phyloP scores from a whole-genome alignment of 1,140 invertebrate genomes.

The Tetramorium simillimum region DNA sequence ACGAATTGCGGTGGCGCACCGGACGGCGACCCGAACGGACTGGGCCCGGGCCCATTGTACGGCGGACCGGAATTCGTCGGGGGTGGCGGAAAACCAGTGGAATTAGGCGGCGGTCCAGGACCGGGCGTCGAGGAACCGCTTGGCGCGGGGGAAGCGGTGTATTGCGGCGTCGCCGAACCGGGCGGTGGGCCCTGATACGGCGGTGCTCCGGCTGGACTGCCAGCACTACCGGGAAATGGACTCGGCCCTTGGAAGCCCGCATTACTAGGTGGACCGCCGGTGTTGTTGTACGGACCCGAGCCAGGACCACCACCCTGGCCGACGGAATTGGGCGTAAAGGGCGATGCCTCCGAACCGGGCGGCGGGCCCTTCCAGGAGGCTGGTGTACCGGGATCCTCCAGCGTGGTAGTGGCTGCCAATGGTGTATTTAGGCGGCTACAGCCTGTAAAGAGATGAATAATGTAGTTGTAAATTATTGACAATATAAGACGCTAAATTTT shows the following conservation, averaged over 20 bases:
- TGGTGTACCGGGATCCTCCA: conserved; percentile 89
- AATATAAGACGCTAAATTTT: background rate
- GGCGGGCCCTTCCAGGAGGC: conserved; percentile 89
- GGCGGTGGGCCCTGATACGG: conserved; percentile 89
- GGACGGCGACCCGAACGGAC: conserved; percentile 89
- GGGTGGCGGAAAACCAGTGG: conserved; percentile 88
- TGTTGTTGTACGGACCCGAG: conserved; percentile 84
- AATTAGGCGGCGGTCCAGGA: conserved; percentile 87
- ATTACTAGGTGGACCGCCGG: conserved; percentile 86
- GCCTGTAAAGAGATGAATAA: conserved; percentile 80
- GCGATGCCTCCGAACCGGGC: conserved; percentile 88
- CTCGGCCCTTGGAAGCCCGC: conserved; percentile 87
- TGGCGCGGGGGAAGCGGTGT: conserved; percentile 91
- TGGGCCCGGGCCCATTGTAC: conserved; percentile 88
- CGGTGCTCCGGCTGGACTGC: conserved; percentile 88
- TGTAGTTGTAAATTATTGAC: background rate
- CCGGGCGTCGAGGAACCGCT: conserved; percentile 91
- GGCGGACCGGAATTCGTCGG: conserved; percentile 88
- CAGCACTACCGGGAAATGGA: conserved; percentile 88
- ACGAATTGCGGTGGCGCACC: conserved; percentile 88
- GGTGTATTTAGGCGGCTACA: conserved; percentile 89
- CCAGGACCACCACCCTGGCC: conserved; percentile 81
- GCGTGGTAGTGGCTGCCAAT: conserved; percentile 89
- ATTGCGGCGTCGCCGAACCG: conserved; percentile 90
- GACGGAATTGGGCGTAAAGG: conserved; percentile 86